Evolutionary conservation across 2,797 vertebrate species (phyloP).

Genomic region (Delichon dasypus): DNA sequence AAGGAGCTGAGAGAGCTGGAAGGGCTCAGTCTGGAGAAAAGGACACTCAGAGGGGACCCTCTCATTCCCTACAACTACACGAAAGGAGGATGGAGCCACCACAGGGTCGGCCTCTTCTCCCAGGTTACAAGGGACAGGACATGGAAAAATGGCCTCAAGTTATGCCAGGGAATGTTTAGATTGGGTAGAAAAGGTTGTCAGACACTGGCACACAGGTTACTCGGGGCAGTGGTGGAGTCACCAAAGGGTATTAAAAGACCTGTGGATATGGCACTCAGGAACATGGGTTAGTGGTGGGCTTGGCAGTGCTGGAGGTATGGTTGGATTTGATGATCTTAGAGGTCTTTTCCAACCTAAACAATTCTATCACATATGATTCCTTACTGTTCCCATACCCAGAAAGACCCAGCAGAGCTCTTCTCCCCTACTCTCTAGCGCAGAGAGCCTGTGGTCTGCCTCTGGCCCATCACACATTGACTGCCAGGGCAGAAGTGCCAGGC

Average conservation of each 20-base stretch:
- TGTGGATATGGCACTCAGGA: not conserved
- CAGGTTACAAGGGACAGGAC: not conserved
- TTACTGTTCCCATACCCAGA: not conserved
- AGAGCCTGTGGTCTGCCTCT: not conserved
- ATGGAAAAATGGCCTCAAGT: not conserved
- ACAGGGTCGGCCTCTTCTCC: not conserved
- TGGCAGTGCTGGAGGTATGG: not conserved
- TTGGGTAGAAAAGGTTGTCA: not conserved
- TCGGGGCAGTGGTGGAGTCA: not conserved
- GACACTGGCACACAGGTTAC: not conserved
- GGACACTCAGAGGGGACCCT: not conserved
- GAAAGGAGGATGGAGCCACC: not conserved
- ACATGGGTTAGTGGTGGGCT: not conserved
- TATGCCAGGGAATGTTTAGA: not conserved
- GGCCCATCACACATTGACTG: too few species aligned
- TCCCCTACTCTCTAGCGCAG: rapidly evolving
- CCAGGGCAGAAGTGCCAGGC: not conserved
- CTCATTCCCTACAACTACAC: not conserved
- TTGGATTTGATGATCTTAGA: not conserved
- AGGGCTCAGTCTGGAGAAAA: not conserved
- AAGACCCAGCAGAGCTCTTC: not conserved
- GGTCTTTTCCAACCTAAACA: not conserved
- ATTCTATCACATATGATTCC: not conserved
- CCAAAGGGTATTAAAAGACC: not conserved
- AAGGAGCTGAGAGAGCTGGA: not conserved